Conservation (phyloP, 2,888 invertebrate species). For the Ochropacha duplaris region DNA sequence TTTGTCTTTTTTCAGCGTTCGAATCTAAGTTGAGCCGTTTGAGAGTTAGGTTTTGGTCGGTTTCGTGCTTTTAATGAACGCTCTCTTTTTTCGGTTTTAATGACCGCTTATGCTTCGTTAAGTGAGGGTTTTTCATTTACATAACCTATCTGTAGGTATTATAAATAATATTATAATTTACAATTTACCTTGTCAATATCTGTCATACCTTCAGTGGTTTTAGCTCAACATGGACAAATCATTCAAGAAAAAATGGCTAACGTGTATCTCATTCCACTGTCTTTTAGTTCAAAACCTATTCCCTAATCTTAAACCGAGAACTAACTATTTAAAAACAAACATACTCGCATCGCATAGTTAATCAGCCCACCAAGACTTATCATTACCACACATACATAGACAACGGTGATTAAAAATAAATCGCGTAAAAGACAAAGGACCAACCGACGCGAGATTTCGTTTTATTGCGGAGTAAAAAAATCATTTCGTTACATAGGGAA, state of each 20-base stretch:
- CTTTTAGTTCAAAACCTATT: no score
- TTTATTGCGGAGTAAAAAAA: slow-evolving; percentile 73
- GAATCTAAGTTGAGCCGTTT: slow-evolving; percentile 2
- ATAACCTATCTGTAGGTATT: no score
- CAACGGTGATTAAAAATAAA: slow-evolving; percentile 42
- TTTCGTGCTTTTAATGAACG: not conserved
- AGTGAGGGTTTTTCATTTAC: no score
- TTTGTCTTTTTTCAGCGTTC: slow-evolving; percentile 9
- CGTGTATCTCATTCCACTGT: no score
- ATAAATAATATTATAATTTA: no score
- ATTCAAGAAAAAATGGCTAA: no score
- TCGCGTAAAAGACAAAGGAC: slow-evolving; percentile 47
- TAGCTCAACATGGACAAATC: no score
- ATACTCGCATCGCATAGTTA: not conserved
- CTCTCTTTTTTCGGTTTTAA: not conserved
- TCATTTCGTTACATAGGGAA: slow-evolving; percentile 72
- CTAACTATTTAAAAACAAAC: not conserved
- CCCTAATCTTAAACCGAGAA: not conserved
- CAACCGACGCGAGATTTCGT: slow-evolving; percentile 59
- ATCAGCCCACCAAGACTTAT: not conserved
- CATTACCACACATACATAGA: slow-evolving; percentile 9
- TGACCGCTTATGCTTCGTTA: not conserved
- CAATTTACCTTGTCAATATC: no score
- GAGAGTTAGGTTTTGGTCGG: not conserved
- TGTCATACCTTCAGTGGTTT: not conserved